Base-by-base conservation (phyloP, 2,113 vertebrate species). In the Zosterops japonicus region DNA sequence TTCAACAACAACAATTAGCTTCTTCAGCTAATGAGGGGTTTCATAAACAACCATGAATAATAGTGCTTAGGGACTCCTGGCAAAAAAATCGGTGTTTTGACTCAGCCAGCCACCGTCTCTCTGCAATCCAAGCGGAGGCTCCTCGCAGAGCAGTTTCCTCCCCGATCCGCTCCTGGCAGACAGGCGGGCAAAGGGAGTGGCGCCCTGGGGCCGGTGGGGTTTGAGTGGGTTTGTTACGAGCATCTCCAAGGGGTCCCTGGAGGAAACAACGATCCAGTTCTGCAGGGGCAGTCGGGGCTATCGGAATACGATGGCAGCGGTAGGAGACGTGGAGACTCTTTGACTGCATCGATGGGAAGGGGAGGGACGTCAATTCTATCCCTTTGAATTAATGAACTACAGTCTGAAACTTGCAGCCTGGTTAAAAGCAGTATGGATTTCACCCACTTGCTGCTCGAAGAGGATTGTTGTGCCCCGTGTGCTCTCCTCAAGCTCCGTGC, bases 371-470 rank as follows among this genome's bases (percentile, higher is more conserved):
- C 95, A 39, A 97, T 97, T 86, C 87, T 56, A 31, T 92, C 97
- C 85, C 96, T 93, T 89, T 47, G 91, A 97, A 83, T 97, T 98
- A 97, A 98, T 94, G 97, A 97, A 94, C 97, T 97, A 29, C 42
- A 75, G 90, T 42, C 94, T 96, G 90, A 96, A 94, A 87, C 95
- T 81, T 59, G 89, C 96, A 97, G 94, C 91, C 95, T 69, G 95
- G 77, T 95, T 19, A 24, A 68, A 70, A 95, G 82, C 81, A 17
- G 81, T 84, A 95, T 88, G 25, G 97, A 96, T 97, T 94, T 96
- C 57, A 16, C 77, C 95, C 9, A 0, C 9, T 8, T n/a, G 87
- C 70, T 5, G 24, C 77, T 56, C 52, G 6, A 17, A 6, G n/a
- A 68, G 87, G 69, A 27, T 78, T 74, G 70, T 88, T 49, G 76